Evolutionary conservation across 2,888 invertebrate species (phyloP).

Genomic region (Lasius platythorax): DNA sequence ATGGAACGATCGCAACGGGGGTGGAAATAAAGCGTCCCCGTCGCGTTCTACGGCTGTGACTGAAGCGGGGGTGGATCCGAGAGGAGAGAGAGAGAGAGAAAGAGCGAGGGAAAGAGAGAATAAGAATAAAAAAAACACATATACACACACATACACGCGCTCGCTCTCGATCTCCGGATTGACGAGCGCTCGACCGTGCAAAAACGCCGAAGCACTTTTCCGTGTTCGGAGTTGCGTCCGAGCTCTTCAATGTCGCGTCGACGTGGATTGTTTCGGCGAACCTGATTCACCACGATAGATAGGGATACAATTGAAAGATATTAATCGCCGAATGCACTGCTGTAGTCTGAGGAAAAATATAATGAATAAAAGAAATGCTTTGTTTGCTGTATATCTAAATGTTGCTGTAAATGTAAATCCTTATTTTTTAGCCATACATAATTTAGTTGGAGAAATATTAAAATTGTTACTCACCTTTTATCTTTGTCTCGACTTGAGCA

Average conservation of each 20-base stretch:
- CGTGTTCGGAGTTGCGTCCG: slow-evolving; percentile 52
- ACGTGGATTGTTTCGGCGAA: slow-evolving; percentile 32
- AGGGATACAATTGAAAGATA: background rate
- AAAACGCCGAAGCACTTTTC: slow-evolving; percentile 72
- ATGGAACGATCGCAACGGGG: slow-evolving; percentile 78
- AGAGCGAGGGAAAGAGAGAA: slow-evolving; percentile 42
- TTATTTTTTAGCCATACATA: background rate
- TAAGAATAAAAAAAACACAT: slow-evolving; percentile 56
- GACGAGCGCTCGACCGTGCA: slow-evolving; percentile 69
- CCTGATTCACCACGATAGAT: background rate
- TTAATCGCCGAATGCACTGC: slow-evolving; percentile 2
- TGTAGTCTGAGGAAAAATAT: background rate
- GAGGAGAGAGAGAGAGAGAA: slow-evolving; percentile 34
- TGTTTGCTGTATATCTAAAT: background rate
- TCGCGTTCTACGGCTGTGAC: slow-evolving; percentile 68
- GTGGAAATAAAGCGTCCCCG: slow-evolving; percentile 77
- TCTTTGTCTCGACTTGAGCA: background rate
- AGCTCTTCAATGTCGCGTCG: slow-evolving; percentile 47
- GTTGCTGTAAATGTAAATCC: background rate
- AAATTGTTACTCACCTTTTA: background rate
- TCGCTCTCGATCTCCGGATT: slow-evolving; percentile 66
- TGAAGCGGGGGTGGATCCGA: slow-evolving; percentile 51
- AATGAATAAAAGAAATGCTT: background rate
- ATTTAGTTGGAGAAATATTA: background rate
- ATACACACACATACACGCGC: background rate